Evolutionary conservation across 2,888 invertebrate genomes (phyloP).

Genomic region (Dicranocentrus wangi): DNA sequence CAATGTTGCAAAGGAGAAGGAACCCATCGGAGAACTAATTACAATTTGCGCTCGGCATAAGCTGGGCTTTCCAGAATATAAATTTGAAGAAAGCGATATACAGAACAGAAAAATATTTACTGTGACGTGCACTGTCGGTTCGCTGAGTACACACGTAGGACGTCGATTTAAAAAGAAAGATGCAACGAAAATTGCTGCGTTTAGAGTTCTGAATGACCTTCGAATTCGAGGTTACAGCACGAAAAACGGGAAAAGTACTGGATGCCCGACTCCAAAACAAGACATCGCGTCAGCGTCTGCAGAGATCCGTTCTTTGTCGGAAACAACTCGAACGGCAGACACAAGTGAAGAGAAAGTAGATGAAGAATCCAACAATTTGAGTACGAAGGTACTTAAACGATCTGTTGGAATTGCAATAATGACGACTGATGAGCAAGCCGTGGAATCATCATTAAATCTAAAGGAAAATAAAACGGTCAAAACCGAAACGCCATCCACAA

Average conservation of each 20-base stretch:
- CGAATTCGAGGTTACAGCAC: background rate
- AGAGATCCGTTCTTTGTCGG: background rate
- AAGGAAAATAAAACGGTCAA: too few relatives aligned
- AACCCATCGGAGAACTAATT: constrained; percentile 1
- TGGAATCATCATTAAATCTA: too few relatives aligned
- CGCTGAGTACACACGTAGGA: background rate
- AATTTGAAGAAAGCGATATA: background rate
- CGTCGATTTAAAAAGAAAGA: constrained; percentile 18
- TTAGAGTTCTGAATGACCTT: constrained; percentile 8
- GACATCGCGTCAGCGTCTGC: background rate
- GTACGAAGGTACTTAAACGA: too few relatives aligned
- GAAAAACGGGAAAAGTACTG: constrained; percentile 6
- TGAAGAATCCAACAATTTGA: too few relatives aligned
- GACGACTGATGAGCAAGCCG: too few relatives aligned
- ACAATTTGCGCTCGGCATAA: background rate
- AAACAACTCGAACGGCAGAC: too few relatives aligned
- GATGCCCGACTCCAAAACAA: too few relatives aligned
- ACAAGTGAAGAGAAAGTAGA: too few relatives aligned
- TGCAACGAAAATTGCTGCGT: constrained; percentile 30
- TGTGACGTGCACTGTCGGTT: constrained; percentile 8
- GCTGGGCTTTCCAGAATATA: background rate
- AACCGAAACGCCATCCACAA: too few relatives aligned
- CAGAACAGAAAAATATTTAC: too few relatives aligned
- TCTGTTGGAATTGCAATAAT: too few relatives aligned
- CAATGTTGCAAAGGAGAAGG: background rate